phyloP scores from a whole-genome alignment of 1,140 invertebrate species.

The Drosophila arizonae region DNA sequence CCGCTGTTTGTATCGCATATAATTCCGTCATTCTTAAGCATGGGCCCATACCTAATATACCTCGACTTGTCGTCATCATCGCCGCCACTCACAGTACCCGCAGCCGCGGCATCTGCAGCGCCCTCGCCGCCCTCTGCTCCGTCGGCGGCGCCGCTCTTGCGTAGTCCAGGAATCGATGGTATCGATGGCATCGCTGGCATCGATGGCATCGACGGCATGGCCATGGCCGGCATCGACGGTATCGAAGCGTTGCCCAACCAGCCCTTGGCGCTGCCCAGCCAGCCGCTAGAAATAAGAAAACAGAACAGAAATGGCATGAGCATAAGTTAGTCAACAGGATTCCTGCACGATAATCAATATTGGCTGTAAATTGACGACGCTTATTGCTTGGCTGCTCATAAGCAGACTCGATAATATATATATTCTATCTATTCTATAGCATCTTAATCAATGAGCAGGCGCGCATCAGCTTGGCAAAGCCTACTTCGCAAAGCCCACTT shows the following conservation, averaged over 20 bases:
- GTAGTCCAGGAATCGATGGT: constrained; percentile 87
- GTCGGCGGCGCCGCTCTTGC: constrained; percentile 84
- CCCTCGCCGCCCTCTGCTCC: constrained; percentile 81
- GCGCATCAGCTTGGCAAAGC: constrained; percentile 49
- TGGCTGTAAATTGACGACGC: constrained; percentile 65
- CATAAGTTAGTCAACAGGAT: constrained; percentile 31
- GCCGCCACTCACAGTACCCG: constrained; percentile 86
- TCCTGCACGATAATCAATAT: constrained; percentile 62
- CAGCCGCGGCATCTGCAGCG: constrained; percentile 83
- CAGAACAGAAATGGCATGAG: constrained; percentile 15
- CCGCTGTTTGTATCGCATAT: constrained; percentile 60
- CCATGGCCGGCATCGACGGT: constrained; percentile 81
- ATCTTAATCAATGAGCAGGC: constrained; percentile 61
- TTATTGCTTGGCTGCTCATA: constrained; percentile 37
- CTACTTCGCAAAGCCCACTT: constrained; percentile 17
- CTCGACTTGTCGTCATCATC: constrained; percentile 93
- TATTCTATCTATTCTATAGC: constrained; percentile 17
- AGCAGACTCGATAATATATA: constrained; percentile 49
- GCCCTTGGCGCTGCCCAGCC: constrained; percentile 92
- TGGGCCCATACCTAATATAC: constrained; percentile 87
- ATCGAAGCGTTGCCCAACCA: constrained; percentile 86
- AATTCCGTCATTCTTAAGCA: constrained; percentile 82
- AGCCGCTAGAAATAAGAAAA: constrained; percentile 83
- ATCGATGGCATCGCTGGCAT: constrained; percentile 83
- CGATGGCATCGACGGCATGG: constrained; percentile 81